phyloP scores from a whole-genome alignment of 23 tunicate genomes.

The Halocynthia aurantium region DNA sequence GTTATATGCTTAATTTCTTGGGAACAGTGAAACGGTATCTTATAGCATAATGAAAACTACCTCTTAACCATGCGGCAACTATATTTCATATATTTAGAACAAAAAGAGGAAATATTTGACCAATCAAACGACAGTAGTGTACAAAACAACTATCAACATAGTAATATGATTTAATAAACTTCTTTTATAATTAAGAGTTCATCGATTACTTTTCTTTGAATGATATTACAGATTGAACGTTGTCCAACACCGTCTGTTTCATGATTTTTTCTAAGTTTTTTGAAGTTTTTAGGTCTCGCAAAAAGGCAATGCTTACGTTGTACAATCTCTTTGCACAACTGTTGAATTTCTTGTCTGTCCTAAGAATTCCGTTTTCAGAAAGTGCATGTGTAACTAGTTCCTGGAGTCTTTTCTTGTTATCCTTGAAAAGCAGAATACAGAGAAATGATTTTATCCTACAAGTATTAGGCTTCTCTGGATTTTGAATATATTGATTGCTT shows the following conservation, averaged over 20 bases:
- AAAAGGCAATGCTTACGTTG: slow-evolving; percentile 62
- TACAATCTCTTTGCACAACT: slow-evolving; percentile 39
- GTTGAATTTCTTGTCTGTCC: slow-evolving; percentile 23
- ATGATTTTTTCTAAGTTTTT: slow-evolving; percentile 48
- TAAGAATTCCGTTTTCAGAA: slow-evolving; percentile 13
- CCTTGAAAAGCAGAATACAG: slow-evolving; percentile 11
- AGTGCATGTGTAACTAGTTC: slow-evolving; percentile 26
- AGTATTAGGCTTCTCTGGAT: neutral
- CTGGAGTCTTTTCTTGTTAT: slow-evolving; percentile 49
- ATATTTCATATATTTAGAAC: too few species aligned
- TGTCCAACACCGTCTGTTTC: slow-evolving; percentile 52
- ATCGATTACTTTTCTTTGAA: slow-evolving; percentile 5
- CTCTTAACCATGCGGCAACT: too few species aligned
- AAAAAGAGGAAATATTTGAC: too few species aligned
- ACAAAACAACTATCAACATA: too few species aligned
- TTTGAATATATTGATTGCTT: too few species aligned
- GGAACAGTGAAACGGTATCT: too few species aligned
- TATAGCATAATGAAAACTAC: too few species aligned
- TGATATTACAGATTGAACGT: slow-evolving; percentile 41
- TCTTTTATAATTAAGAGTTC: too few species aligned
- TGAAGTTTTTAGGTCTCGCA: slow-evolving; percentile 57
- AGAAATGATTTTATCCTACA: neutral
- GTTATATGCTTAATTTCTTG: too few species aligned
- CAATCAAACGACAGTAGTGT: too few species aligned
- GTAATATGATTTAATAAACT: too few species aligned